Evolutionary conservation across 2,113 vertebrate genomes (phyloP), one percentile per base, ranked within the genome.

Genomic region (Oriolus oriolus): DNA sequence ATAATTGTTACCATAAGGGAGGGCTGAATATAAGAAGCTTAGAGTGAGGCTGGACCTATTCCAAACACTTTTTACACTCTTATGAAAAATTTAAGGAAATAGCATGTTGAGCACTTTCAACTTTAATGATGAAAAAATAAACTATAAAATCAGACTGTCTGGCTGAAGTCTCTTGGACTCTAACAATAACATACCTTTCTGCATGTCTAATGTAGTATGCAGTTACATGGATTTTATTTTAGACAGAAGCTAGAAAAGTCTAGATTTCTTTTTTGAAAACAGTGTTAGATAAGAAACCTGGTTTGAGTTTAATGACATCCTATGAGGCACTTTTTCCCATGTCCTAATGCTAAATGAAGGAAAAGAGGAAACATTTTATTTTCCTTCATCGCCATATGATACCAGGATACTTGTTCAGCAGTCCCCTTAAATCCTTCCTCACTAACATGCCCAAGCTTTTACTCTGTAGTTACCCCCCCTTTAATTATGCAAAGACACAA

Each of bases 31-130:
- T 70, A 89, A 94, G 63, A 61, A 83, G 50, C 78, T 91, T 77
- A 84, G 90, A 89, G 87, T 87, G 90, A 87, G 49, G 81, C 80
- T 96, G 89, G 81, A 91, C 65, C 26, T 83, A 56, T 84, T 93
- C 91, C 81, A 87, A 95, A 77, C 19, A 61, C 79, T 85, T 94
- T 74, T 84, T 89, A 94, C 56, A 68, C 70, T 73, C 61, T 91
- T 76, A 85, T 47, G 70, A 95, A 93, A 92, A 93, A 89, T 63
- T 65, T 79, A 93, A 94, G 66, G 66, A 66, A 93, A 59, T 85
- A 61, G 59, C 35, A 52, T 63, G 81, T 85, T 76, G 63, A 91
- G 42, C 28, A 41, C 45, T 89, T 95, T 66, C 30, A 83, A 68
- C 69, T 80, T 65, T 83, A 84, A 82, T 92, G 80, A 71, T 27